A percentile compares a stretch with the other conserved stretches of the same genome.
Conservation (phyloP, 2,797 vertebrate genomes). For the Lateolabrax maculatus region DNA sequence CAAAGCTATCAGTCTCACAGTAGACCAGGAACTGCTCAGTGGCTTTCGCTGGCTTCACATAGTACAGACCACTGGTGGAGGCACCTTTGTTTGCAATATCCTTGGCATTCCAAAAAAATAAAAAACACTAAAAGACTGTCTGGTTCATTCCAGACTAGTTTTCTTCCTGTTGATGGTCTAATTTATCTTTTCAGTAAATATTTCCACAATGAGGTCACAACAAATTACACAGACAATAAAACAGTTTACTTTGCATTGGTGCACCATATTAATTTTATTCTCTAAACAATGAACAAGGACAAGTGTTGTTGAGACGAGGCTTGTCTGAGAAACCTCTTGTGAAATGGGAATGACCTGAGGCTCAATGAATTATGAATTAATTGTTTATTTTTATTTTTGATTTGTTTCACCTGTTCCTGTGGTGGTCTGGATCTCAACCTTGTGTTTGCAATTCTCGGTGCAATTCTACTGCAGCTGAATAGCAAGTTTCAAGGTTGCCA, state of each 20-base stretch:
- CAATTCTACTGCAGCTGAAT: conserved; percentile 88
- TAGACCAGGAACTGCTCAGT: conserved; percentile 93
- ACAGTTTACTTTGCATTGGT: conserved; percentile 44
- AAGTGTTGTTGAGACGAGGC: conserved; percentile 24
- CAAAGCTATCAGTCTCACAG: conserved; percentile 92
- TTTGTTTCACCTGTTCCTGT: conserved; percentile 90
- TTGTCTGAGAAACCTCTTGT: conserved; percentile 69
- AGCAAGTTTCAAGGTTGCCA: conserved; percentile 87
- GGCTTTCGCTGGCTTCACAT: conserved; percentile 89
- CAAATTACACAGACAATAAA: background rate
- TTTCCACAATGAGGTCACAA: background rate
- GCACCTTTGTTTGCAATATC: conserved; percentile 95
- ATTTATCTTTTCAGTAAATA: background rate
- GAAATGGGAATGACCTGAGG: conserved; percentile 47
- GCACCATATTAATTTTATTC: conserved; percentile 64
- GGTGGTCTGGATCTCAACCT: conserved; percentile 84
- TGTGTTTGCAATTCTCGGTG: conserved; percentile 90
- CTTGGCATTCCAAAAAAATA: no score
- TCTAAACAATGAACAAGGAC: conserved; percentile 66
- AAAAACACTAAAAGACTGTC: background rate
- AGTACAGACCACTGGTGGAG: conserved; percentile 93
- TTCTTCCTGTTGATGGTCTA: background rate
- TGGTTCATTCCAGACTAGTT: background rate
- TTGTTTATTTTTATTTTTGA: background rate
- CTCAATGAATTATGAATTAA: conserved; percentile 32